Conservation (phyloP, 1,140 invertebrate genomes). For the Leptopilina clavipes region DNA sequence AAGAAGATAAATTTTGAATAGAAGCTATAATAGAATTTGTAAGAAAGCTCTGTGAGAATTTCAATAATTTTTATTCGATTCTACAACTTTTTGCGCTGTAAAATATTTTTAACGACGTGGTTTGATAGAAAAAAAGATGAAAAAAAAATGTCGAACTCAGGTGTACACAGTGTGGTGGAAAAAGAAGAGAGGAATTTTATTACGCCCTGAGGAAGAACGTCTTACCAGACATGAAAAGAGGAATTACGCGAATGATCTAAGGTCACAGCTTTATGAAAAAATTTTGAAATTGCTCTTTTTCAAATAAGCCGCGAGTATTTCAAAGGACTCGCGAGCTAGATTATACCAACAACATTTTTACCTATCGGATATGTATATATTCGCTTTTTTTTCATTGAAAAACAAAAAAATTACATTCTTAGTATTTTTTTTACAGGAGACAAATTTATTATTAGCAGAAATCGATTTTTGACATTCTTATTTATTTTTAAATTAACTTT, state of each 20-base stretch:
- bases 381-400: neutral
- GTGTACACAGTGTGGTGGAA: neutral
- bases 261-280: conserved; percentile 28
- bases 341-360: neutral
- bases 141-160: neutral
- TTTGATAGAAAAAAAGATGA: neutral
- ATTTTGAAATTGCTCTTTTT: conserved; percentile 27
- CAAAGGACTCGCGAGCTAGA: neutral
- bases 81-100: neutral
- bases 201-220: conserved; percentile 28
- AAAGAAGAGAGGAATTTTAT: conserved; percentile 13
- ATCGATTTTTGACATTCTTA: too few relatives aligned
- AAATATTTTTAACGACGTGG: neutral
- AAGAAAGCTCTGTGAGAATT: conserved; percentile 2
- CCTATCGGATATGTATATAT: neutral
- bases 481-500: too few relatives aligned
- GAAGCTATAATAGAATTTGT: conserved; percentile 18
- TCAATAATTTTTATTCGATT: conserved; percentile 24
- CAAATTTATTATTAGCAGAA: too few relatives aligned
- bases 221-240: conserved; percentile 28
- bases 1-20: neutral
- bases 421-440: too few relatives aligned
- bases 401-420: too few relatives aligned
- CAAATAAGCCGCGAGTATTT: neutral
- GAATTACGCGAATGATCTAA: conserved; percentile 20